These are phyloP conservation scores for Encarsia formosa DNA, from an alignment of 2,888 invertebrate genomes.

Conservation along the genomic window DNA sequence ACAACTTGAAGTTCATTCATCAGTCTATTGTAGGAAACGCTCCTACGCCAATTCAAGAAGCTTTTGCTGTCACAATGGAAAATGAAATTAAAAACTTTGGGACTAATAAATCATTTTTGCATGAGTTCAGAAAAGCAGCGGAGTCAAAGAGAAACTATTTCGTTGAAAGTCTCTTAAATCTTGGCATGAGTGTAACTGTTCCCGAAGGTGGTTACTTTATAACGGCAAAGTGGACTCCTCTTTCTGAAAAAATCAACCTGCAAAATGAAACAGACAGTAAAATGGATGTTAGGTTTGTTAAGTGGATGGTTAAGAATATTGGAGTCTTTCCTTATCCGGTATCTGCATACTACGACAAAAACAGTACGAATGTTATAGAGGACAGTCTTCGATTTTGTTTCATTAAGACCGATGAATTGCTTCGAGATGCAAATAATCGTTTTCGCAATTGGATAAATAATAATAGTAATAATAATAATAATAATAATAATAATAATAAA, in stretches of 20 bases:
- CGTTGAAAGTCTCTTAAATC: not conserved
- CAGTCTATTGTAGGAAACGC: slow-evolving; percentile 92
- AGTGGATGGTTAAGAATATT: not conserved
- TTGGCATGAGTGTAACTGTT: not conserved
- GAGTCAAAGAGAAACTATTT: not conserved
- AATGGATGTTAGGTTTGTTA: not conserved
- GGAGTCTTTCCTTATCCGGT: not conserved
- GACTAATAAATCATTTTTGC: not conserved
- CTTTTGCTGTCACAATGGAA: not conserved
- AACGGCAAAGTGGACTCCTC: not conserved
- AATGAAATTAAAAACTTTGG: not conserved
- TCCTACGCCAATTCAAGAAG: slow-evolving; percentile 61
- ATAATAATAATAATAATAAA: no score
- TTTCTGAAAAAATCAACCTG: not conserved
- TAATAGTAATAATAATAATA: no score
- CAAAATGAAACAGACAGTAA: not conserved
- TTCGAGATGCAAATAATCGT: no score
- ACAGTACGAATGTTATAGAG: not conserved
- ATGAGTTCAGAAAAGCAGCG: no score
- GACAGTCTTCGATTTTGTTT: not conserved
- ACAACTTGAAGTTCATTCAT: slow-evolving; percentile 82
- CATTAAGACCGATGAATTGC: no score
- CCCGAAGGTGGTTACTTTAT: not conserved
- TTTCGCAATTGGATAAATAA: no score
- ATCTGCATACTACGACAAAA: not conserved